Percentiles rank a stretch among this genome's conserved stretches.
Evolutionary conservation across 2,113 vertebrate genomes (phyloP).

Genomic region (Microcebus jonahi): DNA sequence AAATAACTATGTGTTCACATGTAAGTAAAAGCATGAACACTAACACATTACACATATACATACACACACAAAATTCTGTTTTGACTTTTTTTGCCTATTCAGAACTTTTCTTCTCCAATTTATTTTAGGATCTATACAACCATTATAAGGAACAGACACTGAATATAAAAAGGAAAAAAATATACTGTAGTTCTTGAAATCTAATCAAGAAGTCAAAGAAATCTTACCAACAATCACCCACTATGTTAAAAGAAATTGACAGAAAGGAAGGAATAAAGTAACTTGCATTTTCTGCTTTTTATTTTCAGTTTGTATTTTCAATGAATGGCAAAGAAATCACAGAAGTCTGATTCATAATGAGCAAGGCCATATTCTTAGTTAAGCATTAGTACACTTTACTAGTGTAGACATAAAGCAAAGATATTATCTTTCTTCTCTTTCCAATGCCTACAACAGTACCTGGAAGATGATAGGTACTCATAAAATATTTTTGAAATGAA

Average conservation of each 20-base stretch:
- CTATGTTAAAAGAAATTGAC: neutral
- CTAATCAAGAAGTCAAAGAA: neutral
- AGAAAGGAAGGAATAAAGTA: neutral
- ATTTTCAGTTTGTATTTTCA: neutral
- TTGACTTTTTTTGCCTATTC: neutral
- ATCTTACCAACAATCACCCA: neutral
- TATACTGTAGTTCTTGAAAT: neutral
- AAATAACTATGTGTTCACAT: neutral
- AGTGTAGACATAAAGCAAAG: neutral
- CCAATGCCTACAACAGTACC: neutral
- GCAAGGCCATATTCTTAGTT: neutral
- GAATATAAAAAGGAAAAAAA: neutral
- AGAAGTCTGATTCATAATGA: neutral
- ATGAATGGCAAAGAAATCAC: neutral
- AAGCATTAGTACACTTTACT: neutral
- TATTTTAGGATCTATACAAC: conserved; percentile 31
- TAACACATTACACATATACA: neutral
- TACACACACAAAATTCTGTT: neutral
- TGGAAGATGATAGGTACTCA: neutral
- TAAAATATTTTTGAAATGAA: neutral
- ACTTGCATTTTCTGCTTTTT: neutral
- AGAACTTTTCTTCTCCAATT: conserved; percentile 23
- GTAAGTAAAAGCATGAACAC: conserved; percentile 42
- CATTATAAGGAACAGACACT: neutral
- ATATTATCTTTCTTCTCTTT: neutral